These are phyloP conservation scores for Tubulanus polymorphus DNA, from an alignment of 2,888 invertebrate species.

Conservation along the genomic window DNA sequence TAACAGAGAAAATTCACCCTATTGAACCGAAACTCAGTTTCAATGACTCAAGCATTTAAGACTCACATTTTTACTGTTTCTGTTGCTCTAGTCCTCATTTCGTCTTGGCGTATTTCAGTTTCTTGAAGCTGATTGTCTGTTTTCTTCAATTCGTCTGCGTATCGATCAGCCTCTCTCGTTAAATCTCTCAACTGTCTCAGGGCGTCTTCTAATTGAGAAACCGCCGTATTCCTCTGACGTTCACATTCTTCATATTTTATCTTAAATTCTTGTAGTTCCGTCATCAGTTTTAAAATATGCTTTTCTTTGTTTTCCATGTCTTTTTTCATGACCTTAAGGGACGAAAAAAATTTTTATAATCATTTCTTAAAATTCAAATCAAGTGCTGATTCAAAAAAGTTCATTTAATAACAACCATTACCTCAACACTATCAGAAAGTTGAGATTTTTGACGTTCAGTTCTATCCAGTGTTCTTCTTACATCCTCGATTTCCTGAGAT, in stretches of 20 bases:
- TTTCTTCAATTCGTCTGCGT: slow-evolving; percentile 31
- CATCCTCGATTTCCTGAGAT: slow-evolving; percentile 35
- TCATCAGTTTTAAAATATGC: slow-evolving; percentile 14
- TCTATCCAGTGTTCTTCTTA: slow-evolving; percentile 36
- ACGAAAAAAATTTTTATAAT: not conserved
- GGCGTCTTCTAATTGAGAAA: slow-evolving; percentile 38
- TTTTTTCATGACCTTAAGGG: slow-evolving; percentile 37
- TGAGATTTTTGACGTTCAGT: slow-evolving; percentile 46
- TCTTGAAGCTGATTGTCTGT: slow-evolving; percentile 35
- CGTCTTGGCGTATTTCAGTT: slow-evolving; percentile 41
- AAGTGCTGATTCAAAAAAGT: not conserved
- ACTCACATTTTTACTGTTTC: slow-evolving; percentile 48
- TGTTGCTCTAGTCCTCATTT: slow-evolving; percentile 45
- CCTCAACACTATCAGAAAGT: slow-evolving; percentile 49
- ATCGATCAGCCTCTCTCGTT: slow-evolving; percentile 35
- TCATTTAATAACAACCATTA: slow-evolving; percentile 14
- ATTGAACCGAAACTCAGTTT: not conserved
- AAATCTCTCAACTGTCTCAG: slow-evolving; percentile 6
- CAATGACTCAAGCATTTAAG: not conserved
- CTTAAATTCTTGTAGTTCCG: slow-evolving; percentile 37
- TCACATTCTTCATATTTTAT: slow-evolving; percentile 41
- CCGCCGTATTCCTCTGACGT: slow-evolving; percentile 30
- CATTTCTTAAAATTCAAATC: not conserved
- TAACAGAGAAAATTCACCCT: no score
- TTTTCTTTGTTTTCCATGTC: slow-evolving; percentile 28